Evolutionary conservation across 1,140 invertebrate species (phyloP).

Genomic region (Drosophila suzukii): DNA sequence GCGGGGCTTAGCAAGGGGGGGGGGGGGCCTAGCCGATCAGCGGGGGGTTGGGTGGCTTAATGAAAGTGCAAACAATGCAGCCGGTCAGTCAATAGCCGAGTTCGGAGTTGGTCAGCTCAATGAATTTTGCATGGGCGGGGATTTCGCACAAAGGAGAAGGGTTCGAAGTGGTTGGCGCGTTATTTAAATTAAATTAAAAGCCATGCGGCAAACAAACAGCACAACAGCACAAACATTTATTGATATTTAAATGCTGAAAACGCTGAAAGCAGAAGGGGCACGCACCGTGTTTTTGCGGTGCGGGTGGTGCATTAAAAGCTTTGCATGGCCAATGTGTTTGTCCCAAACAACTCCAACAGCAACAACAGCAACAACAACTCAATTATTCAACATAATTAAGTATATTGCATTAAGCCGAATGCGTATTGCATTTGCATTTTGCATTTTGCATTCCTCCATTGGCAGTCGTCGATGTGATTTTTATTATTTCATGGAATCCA

Average conservation of each 20-base stretch:
- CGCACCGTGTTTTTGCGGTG: slow-evolving; percentile 49
- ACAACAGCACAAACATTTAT: slow-evolving; percentile 72
- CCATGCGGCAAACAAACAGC: slow-evolving; percentile 67
- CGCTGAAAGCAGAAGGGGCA: slow-evolving; percentile 23
- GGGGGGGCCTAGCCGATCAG: slow-evolving; percentile 19
- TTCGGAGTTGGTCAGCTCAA: slow-evolving; percentile 52
- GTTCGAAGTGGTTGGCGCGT: slow-evolving; percentile 34
- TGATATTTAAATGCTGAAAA: slow-evolving; percentile 74
- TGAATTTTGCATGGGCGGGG: slow-evolving; percentile 51
- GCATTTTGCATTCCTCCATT: slow-evolving; percentile 19
- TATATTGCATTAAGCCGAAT: slow-evolving; percentile 77
- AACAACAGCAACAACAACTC: slow-evolving; percentile 67
- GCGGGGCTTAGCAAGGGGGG: not conserved
- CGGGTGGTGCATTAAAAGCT: slow-evolving; percentile 76
- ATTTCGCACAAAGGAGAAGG: slow-evolving; percentile 4
- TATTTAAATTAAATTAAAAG: slow-evolving; percentile 82
- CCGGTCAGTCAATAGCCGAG: slow-evolving; percentile 27
- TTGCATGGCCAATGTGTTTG: slow-evolving; percentile 79
- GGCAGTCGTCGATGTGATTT: slow-evolving; percentile 54
- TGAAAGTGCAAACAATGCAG: slow-evolving; percentile 70
- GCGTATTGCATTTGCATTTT: slow-evolving; percentile 59
- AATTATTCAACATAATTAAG: slow-evolving; percentile 82
- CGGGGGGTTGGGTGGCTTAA: slow-evolving; percentile 27
- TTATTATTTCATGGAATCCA: slow-evolving; percentile 77
- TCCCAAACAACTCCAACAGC: slow-evolving; percentile 51